These are phyloP conservation scores for Nomia melanderi DNA, from an alignment of 1,140 invertebrate genomes.

Conservation along the genomic window DNA sequence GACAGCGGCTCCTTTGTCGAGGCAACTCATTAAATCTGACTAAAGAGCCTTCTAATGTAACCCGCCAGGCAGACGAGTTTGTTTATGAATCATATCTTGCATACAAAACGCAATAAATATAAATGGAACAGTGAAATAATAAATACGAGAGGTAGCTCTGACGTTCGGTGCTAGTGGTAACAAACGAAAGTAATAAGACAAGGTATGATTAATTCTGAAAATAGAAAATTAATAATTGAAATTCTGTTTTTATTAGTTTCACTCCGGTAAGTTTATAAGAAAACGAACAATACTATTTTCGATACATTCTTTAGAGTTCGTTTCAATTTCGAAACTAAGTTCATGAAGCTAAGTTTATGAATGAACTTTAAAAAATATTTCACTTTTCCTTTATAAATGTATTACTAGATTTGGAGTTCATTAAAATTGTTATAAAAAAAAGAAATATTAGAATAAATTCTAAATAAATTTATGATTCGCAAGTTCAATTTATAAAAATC, in stretches of 20 bases:
- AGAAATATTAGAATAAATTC: too few species aligned
- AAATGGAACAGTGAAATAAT: background rate
- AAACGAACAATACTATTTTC: background rate
- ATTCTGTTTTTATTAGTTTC: background rate
- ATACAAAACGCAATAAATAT: background rate
- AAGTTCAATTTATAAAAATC: too few species aligned
- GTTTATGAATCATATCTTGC: slow-evolving; percentile 5
- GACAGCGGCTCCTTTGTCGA: background rate
- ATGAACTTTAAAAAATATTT: too few species aligned
- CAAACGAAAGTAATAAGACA: background rate
- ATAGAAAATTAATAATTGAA: background rate
- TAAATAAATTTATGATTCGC: too few species aligned
- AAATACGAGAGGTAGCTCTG: background rate
- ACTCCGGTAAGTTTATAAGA: background rate
- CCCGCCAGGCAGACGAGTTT: background rate
- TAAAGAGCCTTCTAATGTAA: slow-evolving; percentile 9
- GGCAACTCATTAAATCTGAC: slow-evolving; percentile 17
- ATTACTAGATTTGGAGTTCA: too few species aligned
- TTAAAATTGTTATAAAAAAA: too few species aligned
- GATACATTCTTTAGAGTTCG: too few species aligned
- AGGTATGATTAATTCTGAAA: background rate
- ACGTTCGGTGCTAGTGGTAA: background rate
- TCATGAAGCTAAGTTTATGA: too few species aligned
- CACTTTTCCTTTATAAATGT: too few species aligned
- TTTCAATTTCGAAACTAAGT: too few species aligned